These are phyloP conservation scores for Ips typographus DNA, from an alignment of 1,140 invertebrate genomes.

Conservation along the genomic window DNA sequence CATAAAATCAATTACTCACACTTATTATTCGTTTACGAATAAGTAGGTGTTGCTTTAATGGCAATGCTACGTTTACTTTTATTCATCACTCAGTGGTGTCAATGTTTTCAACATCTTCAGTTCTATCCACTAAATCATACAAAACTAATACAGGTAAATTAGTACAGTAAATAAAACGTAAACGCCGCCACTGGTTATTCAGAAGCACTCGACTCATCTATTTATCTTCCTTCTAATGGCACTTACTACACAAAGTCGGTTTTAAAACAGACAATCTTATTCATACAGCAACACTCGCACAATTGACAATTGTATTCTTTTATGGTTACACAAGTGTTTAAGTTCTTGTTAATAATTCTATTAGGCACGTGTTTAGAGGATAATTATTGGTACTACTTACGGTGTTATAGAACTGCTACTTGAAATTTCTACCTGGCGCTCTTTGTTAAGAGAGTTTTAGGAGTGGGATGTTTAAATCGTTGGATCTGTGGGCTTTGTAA, in stretches of 20 bases:
- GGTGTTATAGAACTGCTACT: constrained; percentile 24
- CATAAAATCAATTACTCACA: no score
- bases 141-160: no score
- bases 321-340: constrained; percentile 36
- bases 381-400: constrained; percentile 31
- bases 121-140: no score
- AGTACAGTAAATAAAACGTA: no score
- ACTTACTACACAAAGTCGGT: constrained; percentile 26
- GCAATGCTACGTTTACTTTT: no score
- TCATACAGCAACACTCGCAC: constrained; percentile 31
- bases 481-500: no score
- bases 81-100: neutral
- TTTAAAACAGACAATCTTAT: constrained; percentile 30
- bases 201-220: constrained; percentile 21
- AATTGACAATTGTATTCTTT: constrained; percentile 37
- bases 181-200: constrained; percentile 24
- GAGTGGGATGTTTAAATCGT: neutral
- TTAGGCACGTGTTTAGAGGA: constrained; percentile 31
- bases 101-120: no score
- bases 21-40: no score
- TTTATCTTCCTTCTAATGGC: constrained; percentile 35
- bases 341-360: constrained; percentile 36
- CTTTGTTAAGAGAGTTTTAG: constrained; percentile 19
- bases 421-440: neutral
- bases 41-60: no score